Evolutionary conservation across 64 coral and sea anemone species (phyloP), one percentile per base, ranked within the genome.

Genomic region (Stichodactyla helianthus): DNA sequence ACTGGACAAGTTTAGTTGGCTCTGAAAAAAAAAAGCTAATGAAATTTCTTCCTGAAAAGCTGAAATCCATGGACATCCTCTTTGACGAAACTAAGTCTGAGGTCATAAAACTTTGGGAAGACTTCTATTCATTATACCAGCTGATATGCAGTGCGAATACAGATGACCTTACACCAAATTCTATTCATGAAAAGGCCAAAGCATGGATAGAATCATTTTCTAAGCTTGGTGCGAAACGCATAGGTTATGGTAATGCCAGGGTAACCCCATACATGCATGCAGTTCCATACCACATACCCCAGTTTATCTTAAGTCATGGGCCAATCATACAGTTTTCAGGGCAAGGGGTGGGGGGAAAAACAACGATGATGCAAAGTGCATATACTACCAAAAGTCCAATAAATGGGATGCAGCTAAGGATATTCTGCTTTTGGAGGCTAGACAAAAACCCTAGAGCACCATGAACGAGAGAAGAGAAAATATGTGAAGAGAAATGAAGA

Each of bases 251-350:
- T 23, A 87, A 86, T 58, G 55, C 68, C 5, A 31, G 90, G 28
- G 90, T 92, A 10, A 92, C 90, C 0, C 85, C 85, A 82, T 92
- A 92, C 79, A 92, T 92, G 85, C 86, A 87, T 87, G 16, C 78
- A 14, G 15, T 91, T 18, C 50, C 62, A 4, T 87, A 92, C 57
- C 89, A 91, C 52, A 59, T 91, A 63, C 83, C 83, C 4, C 5
- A 79, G 3, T 87, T 92, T 82, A 74, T 92, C 9, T 27, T 22
- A 80, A 54, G 52, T 6, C 79, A 92, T 71, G 23, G 26, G n/a
- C 23, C 51, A 12, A 51, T 92, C 2, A 87, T 79, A 82, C 90
- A 87, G 20, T 92, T 92, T 54, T 71, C 90, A 15, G 89, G 89
- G 35, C 89, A 91, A 65, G 90, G 90, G 20, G 86, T 87, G n/a